phyloP scores from a whole-genome alignment of 2,888 invertebrate species.

The Eilema griseolum region DNA sequence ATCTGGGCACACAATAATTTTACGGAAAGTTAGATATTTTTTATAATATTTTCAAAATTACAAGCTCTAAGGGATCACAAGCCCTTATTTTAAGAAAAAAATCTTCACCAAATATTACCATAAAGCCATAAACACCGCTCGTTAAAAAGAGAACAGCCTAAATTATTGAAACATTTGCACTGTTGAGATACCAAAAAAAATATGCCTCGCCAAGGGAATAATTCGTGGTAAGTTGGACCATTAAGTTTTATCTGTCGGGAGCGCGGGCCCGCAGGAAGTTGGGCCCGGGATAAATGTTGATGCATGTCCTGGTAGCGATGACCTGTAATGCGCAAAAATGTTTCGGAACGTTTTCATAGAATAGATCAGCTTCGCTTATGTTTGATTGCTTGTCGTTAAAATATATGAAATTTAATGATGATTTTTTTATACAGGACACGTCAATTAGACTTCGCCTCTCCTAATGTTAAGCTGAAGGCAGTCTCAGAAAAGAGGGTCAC shows the following conservation, averaged over 20 bases:
- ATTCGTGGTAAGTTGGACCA: constrained; percentile 80
- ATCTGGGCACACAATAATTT: no score
- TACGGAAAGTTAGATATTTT: neutral
- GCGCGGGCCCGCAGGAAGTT: constrained; percentile 45
- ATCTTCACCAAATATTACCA: constrained; percentile 47
- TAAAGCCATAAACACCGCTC: constrained; percentile 55
- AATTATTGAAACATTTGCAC: constrained; percentile 65
- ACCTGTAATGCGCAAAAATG: constrained; percentile 49
- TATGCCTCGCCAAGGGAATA: constrained; percentile 66
- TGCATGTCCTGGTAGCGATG: constrained; percentile 48
- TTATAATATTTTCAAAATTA: constrained; percentile 5
- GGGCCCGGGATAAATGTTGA: constrained; percentile 50
- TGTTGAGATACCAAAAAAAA: constrained; percentile 58
- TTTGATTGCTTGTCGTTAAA: neutral
- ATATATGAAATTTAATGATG: neutral
- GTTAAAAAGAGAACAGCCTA: constrained; percentile 54
- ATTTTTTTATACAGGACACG: no score
- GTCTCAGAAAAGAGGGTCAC: no score
- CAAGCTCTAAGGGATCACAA: neutral
- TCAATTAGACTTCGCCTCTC: no score
- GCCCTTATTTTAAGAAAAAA: constrained; percentile 14
- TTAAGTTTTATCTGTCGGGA: constrained; percentile 80
- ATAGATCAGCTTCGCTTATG: neutral
- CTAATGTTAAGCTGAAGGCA: no score
- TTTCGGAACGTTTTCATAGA: constrained; percentile 19